These are phyloP conservation scores for Cygnus buccinator DNA, from an alignment of 2,113 vertebrate genomes.

Conservation along the genomic window DNA sequence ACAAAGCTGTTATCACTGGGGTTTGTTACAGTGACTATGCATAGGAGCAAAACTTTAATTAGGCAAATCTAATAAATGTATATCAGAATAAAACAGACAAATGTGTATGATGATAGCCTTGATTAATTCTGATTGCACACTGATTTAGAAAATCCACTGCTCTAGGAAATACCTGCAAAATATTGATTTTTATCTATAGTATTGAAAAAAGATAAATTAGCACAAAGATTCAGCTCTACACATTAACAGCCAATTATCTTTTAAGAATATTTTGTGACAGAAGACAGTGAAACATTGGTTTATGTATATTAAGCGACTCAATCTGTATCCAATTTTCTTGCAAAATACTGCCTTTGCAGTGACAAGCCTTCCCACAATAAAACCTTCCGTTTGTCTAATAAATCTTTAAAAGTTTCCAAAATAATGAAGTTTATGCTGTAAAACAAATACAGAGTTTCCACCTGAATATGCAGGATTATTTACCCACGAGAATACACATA, in stretches of 20 bases:
- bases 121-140: not conserved
- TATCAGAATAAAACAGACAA: not conserved
- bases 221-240: not conserved
- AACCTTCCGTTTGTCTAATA: not conserved
- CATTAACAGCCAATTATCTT: not conserved
- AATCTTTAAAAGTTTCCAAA: not conserved
- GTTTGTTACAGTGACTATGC: not conserved
- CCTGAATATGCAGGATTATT: not conserved
- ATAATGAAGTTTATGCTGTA: rapidly evolving
- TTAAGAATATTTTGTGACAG: not conserved
- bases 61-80: not conserved
- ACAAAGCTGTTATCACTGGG: not conserved
- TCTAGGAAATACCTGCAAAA: not conserved
- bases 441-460: not conserved
- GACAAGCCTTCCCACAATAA: not conserved
- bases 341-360: not conserved
- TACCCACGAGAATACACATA: not conserved
- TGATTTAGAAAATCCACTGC: not conserved
- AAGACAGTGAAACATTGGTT: not conserved
- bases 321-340: not conserved
- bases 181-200: not conserved
- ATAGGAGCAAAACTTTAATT: not conserved
- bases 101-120: not conserved
- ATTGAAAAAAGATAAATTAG: not conserved
- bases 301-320: not conserved